These are phyloP conservation scores for Enteromius fasciolatus DNA, from an alignment of 2,797 vertebrate species.

Conservation along the genomic window DNA sequence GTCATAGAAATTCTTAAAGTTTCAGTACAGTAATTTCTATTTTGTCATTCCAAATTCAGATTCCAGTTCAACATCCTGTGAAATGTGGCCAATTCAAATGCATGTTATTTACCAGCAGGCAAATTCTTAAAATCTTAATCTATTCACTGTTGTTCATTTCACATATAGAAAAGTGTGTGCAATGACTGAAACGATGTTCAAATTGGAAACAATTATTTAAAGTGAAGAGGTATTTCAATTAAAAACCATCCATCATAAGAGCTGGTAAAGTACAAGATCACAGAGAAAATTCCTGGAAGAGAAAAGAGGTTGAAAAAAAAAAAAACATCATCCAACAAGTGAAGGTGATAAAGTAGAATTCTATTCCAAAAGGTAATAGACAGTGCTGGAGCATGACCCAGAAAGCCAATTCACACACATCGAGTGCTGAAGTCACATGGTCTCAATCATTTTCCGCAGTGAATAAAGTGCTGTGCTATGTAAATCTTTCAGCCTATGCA, in stretches of 20 bases:
- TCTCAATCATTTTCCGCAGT: constrained; percentile 76
- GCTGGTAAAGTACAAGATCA: constrained; percentile 30
- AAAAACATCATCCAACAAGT: constrained; percentile 34
- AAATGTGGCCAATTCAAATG: not conserved
- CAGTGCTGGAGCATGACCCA: constrained; percentile 80
- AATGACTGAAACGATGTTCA: not conserved
- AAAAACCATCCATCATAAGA: constrained; percentile 30
- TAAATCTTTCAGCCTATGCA: constrained; percentile 68
- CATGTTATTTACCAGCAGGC: not conserved
- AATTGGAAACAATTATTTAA: constrained; percentile 5
- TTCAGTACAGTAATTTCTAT: not conserved
- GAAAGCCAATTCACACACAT: constrained; percentile 78
- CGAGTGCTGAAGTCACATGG: constrained; percentile 77
- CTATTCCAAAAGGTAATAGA: constrained; percentile 74
- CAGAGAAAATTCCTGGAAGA: constrained; percentile 16
- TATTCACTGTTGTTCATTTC: not conserved
- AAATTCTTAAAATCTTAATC: constrained; percentile 4
- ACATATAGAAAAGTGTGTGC: not conserved
- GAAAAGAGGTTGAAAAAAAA: not conserved
- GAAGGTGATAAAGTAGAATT: constrained; percentile 57
- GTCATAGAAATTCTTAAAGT: not conserved
- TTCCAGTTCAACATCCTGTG: not conserved
- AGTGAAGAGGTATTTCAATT: constrained; percentile 41
- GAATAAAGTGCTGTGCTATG: constrained; percentile 64
- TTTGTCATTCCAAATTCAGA: not conserved